A percentile compares a stretch with the other conserved stretches of the same genome.
phyloP scores from a whole-genome alignment of 2,113 vertebrate genomes.

The Mirza zaza region DNA sequence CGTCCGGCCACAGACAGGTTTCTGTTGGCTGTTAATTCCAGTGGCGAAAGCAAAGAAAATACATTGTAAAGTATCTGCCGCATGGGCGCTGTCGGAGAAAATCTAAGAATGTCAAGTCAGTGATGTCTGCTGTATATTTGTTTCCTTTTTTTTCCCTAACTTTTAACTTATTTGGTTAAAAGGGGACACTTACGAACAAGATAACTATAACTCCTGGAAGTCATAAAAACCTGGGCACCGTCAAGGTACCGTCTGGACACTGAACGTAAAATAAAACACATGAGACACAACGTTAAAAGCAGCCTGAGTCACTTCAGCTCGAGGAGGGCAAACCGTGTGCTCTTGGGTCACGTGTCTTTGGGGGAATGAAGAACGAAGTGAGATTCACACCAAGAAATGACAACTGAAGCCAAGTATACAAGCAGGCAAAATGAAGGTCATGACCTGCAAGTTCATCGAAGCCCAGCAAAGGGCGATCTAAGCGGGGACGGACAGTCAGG shows the following conservation, averaged over 20 bases:
- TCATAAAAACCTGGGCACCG: neutral
- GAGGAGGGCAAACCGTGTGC: neutral
- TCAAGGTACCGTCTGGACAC: neutral
- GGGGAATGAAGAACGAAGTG: neutral
- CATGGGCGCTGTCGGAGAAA: neutral
- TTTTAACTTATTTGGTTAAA: neutral
- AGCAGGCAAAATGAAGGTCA: neutral
- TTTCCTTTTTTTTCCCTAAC: neutral
- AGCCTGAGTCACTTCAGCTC: fast-evolving
- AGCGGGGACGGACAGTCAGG: neutral
- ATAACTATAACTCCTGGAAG: neutral
- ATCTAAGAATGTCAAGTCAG: neutral
- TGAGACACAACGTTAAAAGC: neutral
- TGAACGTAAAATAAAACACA: neutral
- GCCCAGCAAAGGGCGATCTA: fast-evolving
- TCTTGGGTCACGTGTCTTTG: neutral
- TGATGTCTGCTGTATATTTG: neutral
- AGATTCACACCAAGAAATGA: neutral
- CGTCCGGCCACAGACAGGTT: too few relatives aligned
- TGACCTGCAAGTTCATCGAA: neutral
- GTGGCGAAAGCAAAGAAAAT: too few relatives aligned
- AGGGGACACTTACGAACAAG: neutral
- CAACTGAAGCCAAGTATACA: neutral
- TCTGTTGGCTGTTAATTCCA: too few relatives aligned
- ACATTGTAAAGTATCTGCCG: neutral